A percentile compares a stretch with the other conserved stretches of the same genome.
These are phyloP conservation scores for sheep (Ovis aries) DNA, from an alignment of 2,113 vertebrate species.

Conservation along the genomic window ARS-UI_Ramb_v3.0 NC_056063.1:11877001-11877500, in stretches of 20 bases:
- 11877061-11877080: neutral
- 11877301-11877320: neutral
- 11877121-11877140: neutral
- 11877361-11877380: neutral
- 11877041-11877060: neutral
- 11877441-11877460: neutral
- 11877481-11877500: neutral
- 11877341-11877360: neutral
- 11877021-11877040: neutral
- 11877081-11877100: neutral
- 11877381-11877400: neutral
- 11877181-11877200: neutral
- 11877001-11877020: neutral
- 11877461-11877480: neutral
- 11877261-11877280: neutral
- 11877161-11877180: neutral
- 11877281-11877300: neutral
- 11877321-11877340: neutral
- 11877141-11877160: neutral
- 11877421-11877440: neutral
- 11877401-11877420: neutral
- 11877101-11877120: neutral
- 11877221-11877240: neutral
- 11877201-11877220: neutral
- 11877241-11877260: neutral